A percentile compares a stretch with the other conserved stretches of the same genome.
Evolutionary conservation across 2,888 invertebrate genomes (phyloP).

Genomic region (Lochmaea capreae): DNA sequence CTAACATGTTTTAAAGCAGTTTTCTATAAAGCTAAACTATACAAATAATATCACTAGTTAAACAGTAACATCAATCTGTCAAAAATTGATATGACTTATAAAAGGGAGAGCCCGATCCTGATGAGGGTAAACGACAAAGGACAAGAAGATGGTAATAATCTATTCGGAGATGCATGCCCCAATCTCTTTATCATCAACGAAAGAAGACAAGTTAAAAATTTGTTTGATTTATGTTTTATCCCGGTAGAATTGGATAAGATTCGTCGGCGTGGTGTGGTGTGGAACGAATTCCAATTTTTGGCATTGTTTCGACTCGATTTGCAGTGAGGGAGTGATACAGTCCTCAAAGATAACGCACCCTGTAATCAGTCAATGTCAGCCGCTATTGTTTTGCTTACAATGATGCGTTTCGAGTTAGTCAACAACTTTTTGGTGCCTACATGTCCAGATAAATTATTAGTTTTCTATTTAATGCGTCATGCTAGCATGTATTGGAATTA

Average conservation of each 20-base stretch:
- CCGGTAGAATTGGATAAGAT: constrained; percentile 50
- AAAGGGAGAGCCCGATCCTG: constrained; percentile 25
- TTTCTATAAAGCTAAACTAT: too few species aligned
- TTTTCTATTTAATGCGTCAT: constrained; percentile 30
- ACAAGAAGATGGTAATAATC: constrained; percentile 51
- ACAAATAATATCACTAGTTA: neutral
- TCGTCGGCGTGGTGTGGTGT: constrained; percentile 45
- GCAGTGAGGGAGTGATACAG: constrained; percentile 50
- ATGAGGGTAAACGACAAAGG: constrained; percentile 43
- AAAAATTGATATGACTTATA: neutral
- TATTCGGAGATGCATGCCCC: constrained; percentile 51
- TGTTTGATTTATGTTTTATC: constrained; percentile 56
- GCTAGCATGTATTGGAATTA: constrained; percentile 8
- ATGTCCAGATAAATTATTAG: constrained; percentile 47
- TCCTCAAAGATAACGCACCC: constrained; percentile 50
- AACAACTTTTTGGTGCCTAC: constrained; percentile 51
- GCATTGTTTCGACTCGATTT: constrained; percentile 51
- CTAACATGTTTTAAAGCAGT: too few species aligned
- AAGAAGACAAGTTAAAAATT: constrained; percentile 55
- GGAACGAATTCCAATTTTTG: constrained; percentile 54
- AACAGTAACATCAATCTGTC: neutral
- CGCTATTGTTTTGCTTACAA: constrained; percentile 55
- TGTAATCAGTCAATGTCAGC: constrained; percentile 57
- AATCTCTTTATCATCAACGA: constrained; percentile 52
- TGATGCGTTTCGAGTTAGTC: constrained; percentile 49